Evolutionary conservation across 2,113 vertebrate species (phyloP).

Genomic region (Pimephales promelas): DNA sequence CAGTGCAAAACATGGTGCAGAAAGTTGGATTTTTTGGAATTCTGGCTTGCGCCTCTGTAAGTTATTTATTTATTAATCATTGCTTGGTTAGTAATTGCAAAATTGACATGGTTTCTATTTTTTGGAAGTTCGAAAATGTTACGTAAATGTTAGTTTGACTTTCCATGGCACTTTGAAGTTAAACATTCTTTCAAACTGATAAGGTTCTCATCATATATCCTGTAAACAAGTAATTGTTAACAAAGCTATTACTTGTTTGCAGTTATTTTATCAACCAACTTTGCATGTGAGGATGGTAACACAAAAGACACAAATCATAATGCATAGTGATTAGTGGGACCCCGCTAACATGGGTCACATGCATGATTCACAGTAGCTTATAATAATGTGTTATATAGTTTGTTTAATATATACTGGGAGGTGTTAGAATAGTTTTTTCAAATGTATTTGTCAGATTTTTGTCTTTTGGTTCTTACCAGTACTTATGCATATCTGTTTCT

Average conservation of each 20-base stretch:
- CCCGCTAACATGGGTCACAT: no score
- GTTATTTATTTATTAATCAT: slow-evolving; percentile 58
- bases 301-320: no score
- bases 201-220: no score
- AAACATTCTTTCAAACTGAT: no score
- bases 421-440: not conserved
- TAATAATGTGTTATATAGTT: not conserved
- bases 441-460: not conserved
- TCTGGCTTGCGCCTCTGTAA: slow-evolving; percentile 95
- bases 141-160: no score
- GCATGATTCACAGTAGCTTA: not conserved
- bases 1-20: slow-evolving; percentile 95
- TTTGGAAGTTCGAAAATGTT: no score
- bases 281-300: no score
- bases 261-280: no score
- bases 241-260: no score
- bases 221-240: no score
- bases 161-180: no score
- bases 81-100: not conserved
- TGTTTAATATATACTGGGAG: not conserved
- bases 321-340: no score
- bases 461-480: not conserved
- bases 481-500: not conserved
- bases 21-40: slow-evolving; percentile 99
- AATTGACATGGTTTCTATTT: not conserved